Evolutionary conservation across 2,113 vertebrate genomes (phyloP), one percentile per base, ranked within the genome.

Genomic region (Promerops cafer): DNA sequence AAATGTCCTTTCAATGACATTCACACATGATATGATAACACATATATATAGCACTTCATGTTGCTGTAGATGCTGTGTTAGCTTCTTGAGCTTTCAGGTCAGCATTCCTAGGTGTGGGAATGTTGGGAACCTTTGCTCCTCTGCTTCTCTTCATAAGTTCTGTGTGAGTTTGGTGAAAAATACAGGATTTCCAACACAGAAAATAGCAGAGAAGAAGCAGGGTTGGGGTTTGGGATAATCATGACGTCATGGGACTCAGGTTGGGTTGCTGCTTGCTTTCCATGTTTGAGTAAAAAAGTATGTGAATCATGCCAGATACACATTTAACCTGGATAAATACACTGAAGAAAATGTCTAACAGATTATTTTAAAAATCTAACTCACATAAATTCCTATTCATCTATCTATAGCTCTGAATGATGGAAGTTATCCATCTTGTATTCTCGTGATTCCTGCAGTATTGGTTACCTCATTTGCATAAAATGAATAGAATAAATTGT

Each of bases 401-500:
- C 69, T 86, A 68, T 95, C 70, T 92, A 87, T 91, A 95, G 80
- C 83, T 87, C 66, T 63, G 69, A 95, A 88, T 0, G 28, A 95
- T 37, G 53, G 39, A 95, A 96, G 54, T 77, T 61, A 91, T 87
- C 96, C 91, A 94, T 92, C 63, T 78, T 93, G 79, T 91, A 95
- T 95, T 87, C 89, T 96, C 50, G 16, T 59, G 89, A 96, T 96
- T 96, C 92, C 20, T 83, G 87, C 97, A 78, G 44, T 94, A 98
- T 97, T 97, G 75, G 77, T 96, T 87, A 82, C 72, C 81, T 95
- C 64, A 97, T 98, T 98, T 98, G 91, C 97, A 98, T 97, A 95
- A 98, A 98, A 98, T 97, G 97, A 98, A 98, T 97, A 98, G 97
- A 97, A 96, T 96, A 97, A 96, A 96, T 96, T 96, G 96, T 98